These are phyloP conservation scores for Cynoglossus semilaevis DNA, from an alignment of 2,113 vertebrate species.

Conservation along the genomic window DNA sequence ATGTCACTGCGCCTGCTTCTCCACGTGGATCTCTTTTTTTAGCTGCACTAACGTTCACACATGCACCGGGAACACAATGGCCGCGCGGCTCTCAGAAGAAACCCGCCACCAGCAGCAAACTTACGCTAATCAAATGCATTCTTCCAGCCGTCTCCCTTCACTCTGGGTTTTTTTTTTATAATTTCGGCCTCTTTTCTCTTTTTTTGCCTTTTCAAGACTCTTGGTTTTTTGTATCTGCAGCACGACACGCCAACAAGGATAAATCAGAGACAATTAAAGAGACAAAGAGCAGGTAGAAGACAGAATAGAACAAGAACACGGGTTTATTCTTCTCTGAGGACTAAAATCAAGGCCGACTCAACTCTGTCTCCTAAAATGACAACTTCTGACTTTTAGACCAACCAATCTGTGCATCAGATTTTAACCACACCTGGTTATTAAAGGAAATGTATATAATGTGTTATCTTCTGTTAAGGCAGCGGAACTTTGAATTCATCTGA, in stretches of 20 bases:
- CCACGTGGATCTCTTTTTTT: slow-evolving; percentile 57
- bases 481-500: too few species aligned
- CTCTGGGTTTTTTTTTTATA: slow-evolving; percentile 11
- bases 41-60: slow-evolving; percentile 60
- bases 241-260: slow-evolving; percentile 69
- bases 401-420: not conserved
- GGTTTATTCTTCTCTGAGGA: slow-evolving; percentile 31
- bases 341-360: slow-evolving; percentile 18
- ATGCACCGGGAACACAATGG: slow-evolving; percentile 75
- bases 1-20: slow-evolving; percentile 77
- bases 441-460: too few species aligned
- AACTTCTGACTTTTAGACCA: slow-evolving; percentile 1
- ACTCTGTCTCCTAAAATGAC: slow-evolving; percentile 1
- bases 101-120: slow-evolving; percentile 58
- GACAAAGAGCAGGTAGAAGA: slow-evolving; percentile 60
- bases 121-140: slow-evolving; percentile 81
- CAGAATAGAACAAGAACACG: slow-evolving; percentile 44
- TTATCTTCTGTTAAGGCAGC: too few species aligned
- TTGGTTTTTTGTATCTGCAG: slow-evolving; percentile 64
- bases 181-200: slow-evolving; percentile 42
- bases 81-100: slow-evolving; percentile 50
- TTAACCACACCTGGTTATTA: too few species aligned
- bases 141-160: slow-evolving; percentile 57
- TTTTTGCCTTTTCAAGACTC: slow-evolving; percentile 62
- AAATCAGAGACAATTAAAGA: slow-evolving; percentile 77